Evolutionary conservation across 2,797 vertebrate genomes (phyloP).

Genomic region (Dicrostonyx torquatus): DNA sequence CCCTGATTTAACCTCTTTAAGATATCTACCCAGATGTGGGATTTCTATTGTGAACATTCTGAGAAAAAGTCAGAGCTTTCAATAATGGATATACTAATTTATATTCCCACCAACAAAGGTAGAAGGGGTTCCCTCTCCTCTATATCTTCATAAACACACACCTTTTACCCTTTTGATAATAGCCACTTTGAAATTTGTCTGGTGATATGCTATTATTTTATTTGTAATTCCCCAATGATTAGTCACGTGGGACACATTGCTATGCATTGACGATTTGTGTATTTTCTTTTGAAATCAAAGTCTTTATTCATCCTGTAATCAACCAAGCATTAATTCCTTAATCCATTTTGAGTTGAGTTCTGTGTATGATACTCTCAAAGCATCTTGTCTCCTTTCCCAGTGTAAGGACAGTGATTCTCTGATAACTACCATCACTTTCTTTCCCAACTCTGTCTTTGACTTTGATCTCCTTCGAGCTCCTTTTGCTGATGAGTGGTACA

Average conservation of each 20-base stretch:
- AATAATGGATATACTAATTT: background rate
- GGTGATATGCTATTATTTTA: background rate
- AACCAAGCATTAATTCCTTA: background rate
- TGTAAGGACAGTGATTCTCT: background rate
- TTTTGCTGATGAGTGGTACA: background rate
- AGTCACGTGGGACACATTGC: background rate
- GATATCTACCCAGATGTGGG: background rate
- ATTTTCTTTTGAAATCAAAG: background rate
- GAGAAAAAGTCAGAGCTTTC: background rate
- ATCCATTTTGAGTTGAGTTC: background rate
- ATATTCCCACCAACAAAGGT: background rate
- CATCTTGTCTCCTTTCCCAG: background rate
- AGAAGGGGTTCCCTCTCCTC: background rate
- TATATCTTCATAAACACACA: background rate
- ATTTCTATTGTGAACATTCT: background rate
- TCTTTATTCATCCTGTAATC: background rate
- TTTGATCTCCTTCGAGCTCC: background rate
- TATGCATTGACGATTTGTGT: background rate
- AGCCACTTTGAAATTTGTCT: background rate
- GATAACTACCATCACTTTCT: background rate
- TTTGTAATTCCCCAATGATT: background rate
- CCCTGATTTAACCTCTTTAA: background rate
- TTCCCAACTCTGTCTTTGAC: background rate
- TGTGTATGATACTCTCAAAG: background rate
- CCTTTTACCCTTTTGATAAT: background rate